phyloP scores from a whole-genome alignment of 2,888 invertebrate genomes.

The Ptychoptera albimana region DNA sequence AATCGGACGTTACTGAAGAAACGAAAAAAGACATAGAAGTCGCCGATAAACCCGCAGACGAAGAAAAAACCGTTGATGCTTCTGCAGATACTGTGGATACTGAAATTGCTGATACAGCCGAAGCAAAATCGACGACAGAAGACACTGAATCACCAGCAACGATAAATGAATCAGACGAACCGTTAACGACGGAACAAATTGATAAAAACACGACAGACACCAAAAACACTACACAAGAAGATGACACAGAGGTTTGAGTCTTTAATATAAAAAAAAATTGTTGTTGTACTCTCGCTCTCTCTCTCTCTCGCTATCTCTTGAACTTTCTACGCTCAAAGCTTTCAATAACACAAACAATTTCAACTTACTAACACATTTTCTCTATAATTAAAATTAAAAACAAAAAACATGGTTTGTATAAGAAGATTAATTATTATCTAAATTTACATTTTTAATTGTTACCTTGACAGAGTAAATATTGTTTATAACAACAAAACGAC shows the following conservation, averaged over 20 bases:
- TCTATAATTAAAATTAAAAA: too few species aligned
- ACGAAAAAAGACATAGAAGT: background rate
- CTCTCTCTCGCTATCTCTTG: too few species aligned
- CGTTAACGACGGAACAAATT: background rate
- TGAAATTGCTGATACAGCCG: background rate
- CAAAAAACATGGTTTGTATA: too few species aligned
- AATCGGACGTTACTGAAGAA: background rate
- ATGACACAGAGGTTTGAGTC: conserved; percentile 11
- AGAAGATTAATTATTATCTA: too few species aligned
- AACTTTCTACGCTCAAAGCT: too few species aligned
- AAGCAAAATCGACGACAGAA: background rate
- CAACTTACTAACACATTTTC: too few species aligned
- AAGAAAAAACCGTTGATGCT: background rate
- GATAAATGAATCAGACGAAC: background rate
- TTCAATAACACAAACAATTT: too few species aligned
- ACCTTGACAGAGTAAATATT: background rate
- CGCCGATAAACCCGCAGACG: background rate
- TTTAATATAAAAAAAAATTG: background rate
- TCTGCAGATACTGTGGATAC: background rate
- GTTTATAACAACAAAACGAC: background rate
- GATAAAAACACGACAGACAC: background rate
- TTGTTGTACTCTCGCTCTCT: too few species aligned
- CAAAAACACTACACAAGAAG: conserved; percentile 4
- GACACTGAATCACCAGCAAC: conserved; percentile 2
- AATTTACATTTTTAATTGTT: background rate